Evolutionary conservation across 2,797 vertebrate genomes (phyloP).

Genomic region (Acomys russatus): DNA sequence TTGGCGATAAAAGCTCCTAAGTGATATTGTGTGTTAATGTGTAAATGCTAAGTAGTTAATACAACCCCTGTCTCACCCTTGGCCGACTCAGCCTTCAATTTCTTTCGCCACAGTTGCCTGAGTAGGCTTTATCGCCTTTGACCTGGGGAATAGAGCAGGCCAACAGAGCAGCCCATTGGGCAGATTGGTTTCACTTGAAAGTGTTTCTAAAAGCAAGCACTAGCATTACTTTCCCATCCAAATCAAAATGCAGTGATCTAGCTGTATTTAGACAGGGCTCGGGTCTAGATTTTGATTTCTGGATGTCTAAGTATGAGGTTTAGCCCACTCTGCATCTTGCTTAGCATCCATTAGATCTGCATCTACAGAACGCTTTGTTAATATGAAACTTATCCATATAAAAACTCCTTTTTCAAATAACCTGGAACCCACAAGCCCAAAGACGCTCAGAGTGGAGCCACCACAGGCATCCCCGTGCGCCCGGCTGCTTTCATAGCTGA

Average conservation of each 20-base stretch:
- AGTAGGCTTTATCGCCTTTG: conserved; percentile 61
- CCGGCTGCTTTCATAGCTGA: conserved; percentile 11
- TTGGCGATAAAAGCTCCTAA: neutral
- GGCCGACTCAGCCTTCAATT: conserved; percentile 53
- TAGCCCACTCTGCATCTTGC: neutral
- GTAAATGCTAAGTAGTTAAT: conserved; percentile 43
- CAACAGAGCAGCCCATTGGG: neutral
- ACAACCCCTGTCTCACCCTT: conserved; percentile 12
- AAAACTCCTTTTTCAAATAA: conserved; percentile 60
- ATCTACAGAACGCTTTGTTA: conserved; percentile 59
- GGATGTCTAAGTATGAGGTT: conserved; percentile 12
- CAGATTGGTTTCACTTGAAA: neutral
- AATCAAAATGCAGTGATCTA: conserved; percentile 48
- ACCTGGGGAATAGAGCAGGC: conserved; percentile 28
- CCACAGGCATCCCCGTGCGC: neutral
- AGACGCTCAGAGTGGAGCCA: neutral
- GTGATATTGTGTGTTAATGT: neutral
- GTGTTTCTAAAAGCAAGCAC: conserved; percentile 39
- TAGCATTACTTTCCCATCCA: conserved; percentile 37
- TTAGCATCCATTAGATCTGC: conserved; percentile 44
- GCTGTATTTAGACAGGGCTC: conserved; percentile 34
- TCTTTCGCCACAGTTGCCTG: conserved; percentile 61
- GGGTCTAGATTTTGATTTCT: conserved; percentile 35
- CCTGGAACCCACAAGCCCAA: neutral
- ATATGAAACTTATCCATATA: conserved; percentile 21